Percentiles rank a stretch among this genome's conserved stretches.
phyloP scores from a whole-genome alignment of 1,140 invertebrate genomes.

The Spodoptera litura region DNA sequence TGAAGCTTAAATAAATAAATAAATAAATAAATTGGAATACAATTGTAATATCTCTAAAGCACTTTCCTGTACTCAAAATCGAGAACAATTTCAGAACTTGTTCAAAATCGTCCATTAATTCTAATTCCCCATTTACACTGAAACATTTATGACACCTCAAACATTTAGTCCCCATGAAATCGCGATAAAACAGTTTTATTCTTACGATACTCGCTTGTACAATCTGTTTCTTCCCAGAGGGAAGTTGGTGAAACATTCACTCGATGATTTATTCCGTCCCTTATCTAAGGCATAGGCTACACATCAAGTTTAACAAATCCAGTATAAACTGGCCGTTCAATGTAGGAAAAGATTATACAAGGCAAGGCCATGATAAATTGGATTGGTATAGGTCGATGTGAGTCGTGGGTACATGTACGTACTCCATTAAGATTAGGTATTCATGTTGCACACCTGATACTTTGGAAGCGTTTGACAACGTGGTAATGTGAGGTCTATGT shows the following conservation, averaged over 20 bases:
- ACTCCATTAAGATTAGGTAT: constrained; percentile 83
- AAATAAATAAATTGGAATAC: no score
- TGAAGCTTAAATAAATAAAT: no score
- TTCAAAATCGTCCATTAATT: constrained; percentile 14
- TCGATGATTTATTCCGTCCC: constrained; percentile 77
- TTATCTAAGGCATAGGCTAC: constrained; percentile 59
- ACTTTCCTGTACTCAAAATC: neutral
- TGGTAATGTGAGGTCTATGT: constrained; percentile 30
- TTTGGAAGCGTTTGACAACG: constrained; percentile 68
- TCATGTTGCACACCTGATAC: constrained; percentile 82
- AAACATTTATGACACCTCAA: constrained; percentile 35
- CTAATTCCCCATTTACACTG: constrained; percentile 22
- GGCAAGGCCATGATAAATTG: no score
- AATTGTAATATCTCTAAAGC: neutral
- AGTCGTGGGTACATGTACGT: constrained; percentile 53
- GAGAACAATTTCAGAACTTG: neutral
- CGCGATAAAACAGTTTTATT: constrained; percentile 44
- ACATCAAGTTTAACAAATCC: no score
- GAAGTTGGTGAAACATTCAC: constrained; percentile 73
- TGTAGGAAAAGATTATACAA: no score
- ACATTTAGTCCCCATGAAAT: constrained; percentile 34
- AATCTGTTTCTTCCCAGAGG: constrained; percentile 80
- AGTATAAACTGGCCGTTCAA: no score
- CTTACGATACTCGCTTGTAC: constrained; percentile 46
- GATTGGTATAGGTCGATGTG: no score